These are phyloP conservation scores for Aspiorhynchus laticeps DNA, from an alignment of 2,113 vertebrate species.

Conservation along the genomic window DNA sequence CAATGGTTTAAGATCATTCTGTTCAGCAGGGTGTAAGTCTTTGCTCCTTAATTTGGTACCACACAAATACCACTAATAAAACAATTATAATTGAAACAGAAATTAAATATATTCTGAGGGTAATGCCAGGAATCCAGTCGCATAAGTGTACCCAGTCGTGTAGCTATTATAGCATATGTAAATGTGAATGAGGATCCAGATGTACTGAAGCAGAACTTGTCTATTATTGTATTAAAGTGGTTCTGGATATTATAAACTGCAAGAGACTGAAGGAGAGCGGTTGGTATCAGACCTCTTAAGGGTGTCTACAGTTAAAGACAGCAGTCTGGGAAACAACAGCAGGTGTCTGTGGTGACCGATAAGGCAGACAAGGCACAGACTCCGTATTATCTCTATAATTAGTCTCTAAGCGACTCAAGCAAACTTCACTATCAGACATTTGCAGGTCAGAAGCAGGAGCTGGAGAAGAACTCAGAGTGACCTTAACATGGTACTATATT, in stretches of 20 bases:
- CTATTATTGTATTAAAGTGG: conserved; percentile 22
- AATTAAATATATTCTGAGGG: not conserved
- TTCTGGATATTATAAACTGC: not conserved
- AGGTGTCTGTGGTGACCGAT: conserved; percentile 50
- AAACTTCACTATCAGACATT: conserved; percentile 33
- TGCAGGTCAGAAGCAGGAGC: not conserved
- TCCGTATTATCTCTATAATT: not conserved
- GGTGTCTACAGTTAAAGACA: conserved; percentile 23
- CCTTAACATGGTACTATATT: not conserved
- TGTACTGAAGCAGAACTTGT: not conserved
- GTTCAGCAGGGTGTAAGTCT: not conserved
- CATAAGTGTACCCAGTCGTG: not conserved
- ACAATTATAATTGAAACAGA: not conserved
- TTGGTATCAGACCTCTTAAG: conserved; percentile 3
- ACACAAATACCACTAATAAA: not conserved
- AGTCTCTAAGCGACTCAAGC: conserved; percentile 4
- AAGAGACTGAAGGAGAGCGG: not conserved
- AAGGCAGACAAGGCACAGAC: conserved; percentile 33
- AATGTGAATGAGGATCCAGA: not conserved
- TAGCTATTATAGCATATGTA: not conserved
- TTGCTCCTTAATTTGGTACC: not conserved
- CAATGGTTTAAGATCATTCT: not conserved
- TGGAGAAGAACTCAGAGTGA: not conserved
- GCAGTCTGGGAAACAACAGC: conserved; percentile 11
- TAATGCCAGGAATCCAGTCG: not conserved